Evolutionary conservation across 1,140 invertebrate species (phyloP).

Genomic region (Atta cephalotes): DNA sequence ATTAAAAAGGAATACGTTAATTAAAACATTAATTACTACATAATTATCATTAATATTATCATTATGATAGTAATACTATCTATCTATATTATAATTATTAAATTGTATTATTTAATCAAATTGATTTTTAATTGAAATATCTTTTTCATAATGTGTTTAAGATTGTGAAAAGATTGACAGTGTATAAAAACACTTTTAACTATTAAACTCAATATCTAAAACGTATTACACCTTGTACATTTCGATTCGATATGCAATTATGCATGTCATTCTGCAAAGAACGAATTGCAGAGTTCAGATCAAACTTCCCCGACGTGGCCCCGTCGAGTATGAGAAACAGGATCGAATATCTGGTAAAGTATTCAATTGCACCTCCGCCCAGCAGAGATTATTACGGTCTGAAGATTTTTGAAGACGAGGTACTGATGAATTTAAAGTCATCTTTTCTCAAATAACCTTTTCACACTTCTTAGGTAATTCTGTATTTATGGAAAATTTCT

Average conservation of each 20-base stretch:
- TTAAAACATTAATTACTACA: background rate
- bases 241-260: constrained; percentile 32
- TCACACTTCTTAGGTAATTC: constrained; percentile 78
- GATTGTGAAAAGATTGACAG: background rate
- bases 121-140: background rate
- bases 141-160: constrained; percentile 6
- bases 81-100: background rate
- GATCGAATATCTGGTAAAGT: constrained; percentile 80
- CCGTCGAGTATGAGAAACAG: constrained; percentile 72
- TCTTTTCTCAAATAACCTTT: constrained; percentile 40
- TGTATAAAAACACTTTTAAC: background rate
- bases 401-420: constrained; percentile 75
- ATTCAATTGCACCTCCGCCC: constrained; percentile 83
- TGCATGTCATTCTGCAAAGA: background rate
- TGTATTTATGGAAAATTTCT: constrained; percentile 85
- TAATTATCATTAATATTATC: background rate
- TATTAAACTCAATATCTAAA: no score
- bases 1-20: no score
- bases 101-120: background rate
- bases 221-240: background rate
- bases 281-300: constrained; percentile 39
- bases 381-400: constrained; percentile 85
- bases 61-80: no score
- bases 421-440: constrained; percentile 60
- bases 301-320: constrained; percentile 16